A percentile compares a stretch with the other conserved stretches of the same genome.
These are phyloP conservation scores for Rhabditoides inermis DNA, from an alignment of 2,888 invertebrate genomes.

Conservation along the genomic window DNA sequence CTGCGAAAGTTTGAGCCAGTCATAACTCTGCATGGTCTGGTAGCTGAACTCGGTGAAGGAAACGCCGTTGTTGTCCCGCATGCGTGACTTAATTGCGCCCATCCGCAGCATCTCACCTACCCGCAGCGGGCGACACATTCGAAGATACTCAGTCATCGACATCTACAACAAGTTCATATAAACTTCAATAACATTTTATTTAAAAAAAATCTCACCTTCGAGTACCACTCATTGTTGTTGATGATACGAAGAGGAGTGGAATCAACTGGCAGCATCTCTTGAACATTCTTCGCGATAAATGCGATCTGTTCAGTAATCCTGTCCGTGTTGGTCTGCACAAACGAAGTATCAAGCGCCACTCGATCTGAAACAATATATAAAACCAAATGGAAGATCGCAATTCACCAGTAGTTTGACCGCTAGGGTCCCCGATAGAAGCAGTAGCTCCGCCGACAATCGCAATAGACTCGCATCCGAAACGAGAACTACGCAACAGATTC, in stretches of 20 bases:
- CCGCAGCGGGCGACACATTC: conserved; percentile 74
- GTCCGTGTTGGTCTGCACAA: conserved; percentile 65
- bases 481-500: conserved; percentile 75
- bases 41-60: conserved; percentile 92
- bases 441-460: conserved; percentile 90
- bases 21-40: conserved; percentile 88
- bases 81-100: conserved; percentile 41
- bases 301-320: conserved; percentile 59
- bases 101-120: conserved; percentile 76
- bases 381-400: not conserved
- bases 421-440: conserved; percentile 88
- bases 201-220: conserved; percentile 52
- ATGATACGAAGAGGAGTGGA: conserved; percentile 63
- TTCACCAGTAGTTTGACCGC: conserved; percentile 68
- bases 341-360: conserved; percentile 59
- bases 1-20: conserved; percentile 77
- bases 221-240: conserved; percentile 84
- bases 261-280: not conserved
- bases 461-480: conserved; percentile 75
- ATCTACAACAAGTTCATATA: conserved; percentile 52
- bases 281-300: conserved; percentile 6
- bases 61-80: conserved; percentile 63
- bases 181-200: not conserved
- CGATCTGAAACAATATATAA: conserved; percentile 60
- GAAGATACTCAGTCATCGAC: conserved; percentile 72